phyloP scores from a whole-genome alignment of 2,888 invertebrate genomes.

The Athetis lepigone region DNA sequence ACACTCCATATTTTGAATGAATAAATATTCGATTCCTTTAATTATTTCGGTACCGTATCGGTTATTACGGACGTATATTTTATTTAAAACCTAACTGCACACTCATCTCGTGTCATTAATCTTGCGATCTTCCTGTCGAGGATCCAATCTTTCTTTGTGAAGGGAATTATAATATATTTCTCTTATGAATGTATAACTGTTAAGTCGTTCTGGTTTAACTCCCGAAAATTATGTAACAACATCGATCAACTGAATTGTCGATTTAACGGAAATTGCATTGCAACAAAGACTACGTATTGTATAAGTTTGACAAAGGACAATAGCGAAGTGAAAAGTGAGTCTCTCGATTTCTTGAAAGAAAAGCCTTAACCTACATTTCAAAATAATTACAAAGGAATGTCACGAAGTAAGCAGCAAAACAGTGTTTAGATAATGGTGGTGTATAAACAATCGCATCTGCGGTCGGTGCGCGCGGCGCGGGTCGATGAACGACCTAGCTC shows the following conservation, averaged over 20 bases:
- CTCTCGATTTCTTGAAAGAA: conserved; percentile 74
- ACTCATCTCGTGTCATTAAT: conserved; percentile 62
- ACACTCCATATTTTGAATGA: conserved; percentile 15
- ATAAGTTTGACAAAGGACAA: conserved; percentile 45
- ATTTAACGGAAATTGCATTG: conserved; percentile 23
- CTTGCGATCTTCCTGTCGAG: conserved; percentile 56
- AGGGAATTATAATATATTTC: conserved; percentile 61
- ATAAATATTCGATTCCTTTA: conserved; percentile 42
- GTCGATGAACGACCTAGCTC: conserved; percentile 90
- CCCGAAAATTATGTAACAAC: conserved; percentile 53
- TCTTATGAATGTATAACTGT: conserved; percentile 62
- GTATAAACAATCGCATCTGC: conserved; percentile 86
- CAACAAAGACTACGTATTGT: conserved; percentile 36
- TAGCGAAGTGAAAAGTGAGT: conserved; percentile 53
- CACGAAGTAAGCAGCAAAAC: conserved; percentile 84
- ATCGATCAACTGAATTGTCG: conserved; percentile 17
- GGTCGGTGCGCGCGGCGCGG: conserved; percentile 73
- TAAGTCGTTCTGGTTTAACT: conserved; percentile 45
- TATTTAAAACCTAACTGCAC: conserved; percentile 64
- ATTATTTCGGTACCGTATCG: conserved; percentile 52
- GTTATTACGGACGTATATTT: conserved; percentile 51
- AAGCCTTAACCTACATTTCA: conserved; percentile 88
- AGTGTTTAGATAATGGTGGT: conserved; percentile 86
- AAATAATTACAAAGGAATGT: conserved; percentile 88
- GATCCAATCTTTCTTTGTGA: conserved; percentile 64